Evolutionary conservation across 2,113 vertebrate species (phyloP), one percentile per base, ranked within the genome.

Genomic region (Carassius carassius): DNA sequence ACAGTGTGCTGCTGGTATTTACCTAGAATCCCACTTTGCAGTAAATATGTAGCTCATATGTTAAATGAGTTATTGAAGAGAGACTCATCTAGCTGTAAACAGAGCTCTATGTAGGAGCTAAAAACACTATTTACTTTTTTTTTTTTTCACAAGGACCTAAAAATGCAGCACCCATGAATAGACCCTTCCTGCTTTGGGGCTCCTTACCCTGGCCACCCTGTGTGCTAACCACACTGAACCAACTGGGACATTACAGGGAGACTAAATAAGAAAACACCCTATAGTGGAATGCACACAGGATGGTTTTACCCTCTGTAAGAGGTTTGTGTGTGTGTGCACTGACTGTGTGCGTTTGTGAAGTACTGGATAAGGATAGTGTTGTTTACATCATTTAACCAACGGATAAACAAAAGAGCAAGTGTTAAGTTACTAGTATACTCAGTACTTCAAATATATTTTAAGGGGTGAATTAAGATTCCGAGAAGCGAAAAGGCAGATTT

Each of bases 211-310:
- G 87, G 35, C 89, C 88, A 89, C 89, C 88, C 83, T 62, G 88
- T 16, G 14, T 47, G 85, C 29, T 72, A 81, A 85, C 89, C 83
- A 35, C 86, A 86, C 60, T 10, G n/a, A 54, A 23, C 49, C 17
- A 62, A 56, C 67, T 51, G 74, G 65, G 62, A 83, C 77, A 78
- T 85, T 72, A 88, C 85, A 3, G 47, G 51, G 84, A 85, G 32
- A 73, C 84, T 84, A 90, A 87, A 88, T 81, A 88, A 88, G 87
- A 78, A 74, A n/a, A 54, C n/a, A 41, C 76, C 69, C 84, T 83
- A 58, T 80, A 67, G 76, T 41, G 49, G 70, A 72, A 86, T 82
- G 80, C 78, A 78, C 78, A 85, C 75, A 85, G 32, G 79, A 81
- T 84, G 72, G 78, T 79, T 83, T 86, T 82, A 49, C 25, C 29